These are phyloP conservation scores for Pseudorhombus dupliciocellatus DNA, from an alignment of 2,113 vertebrate species.

Conservation along the genomic window DNA sequence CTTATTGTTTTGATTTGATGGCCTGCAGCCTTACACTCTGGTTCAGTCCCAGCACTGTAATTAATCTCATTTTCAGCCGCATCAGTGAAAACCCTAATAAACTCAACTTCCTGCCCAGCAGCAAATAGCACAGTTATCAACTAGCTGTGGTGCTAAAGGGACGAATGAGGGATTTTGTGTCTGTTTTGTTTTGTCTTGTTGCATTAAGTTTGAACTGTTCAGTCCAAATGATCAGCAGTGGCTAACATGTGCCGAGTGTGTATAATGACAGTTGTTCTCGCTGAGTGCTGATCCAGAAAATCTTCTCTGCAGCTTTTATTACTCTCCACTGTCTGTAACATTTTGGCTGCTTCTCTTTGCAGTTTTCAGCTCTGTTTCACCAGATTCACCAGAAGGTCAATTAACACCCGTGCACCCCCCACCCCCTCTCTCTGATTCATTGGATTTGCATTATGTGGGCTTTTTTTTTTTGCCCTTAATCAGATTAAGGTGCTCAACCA, in stretches of 20 bases:
- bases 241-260: no score
- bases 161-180: not conserved
- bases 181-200: no score
- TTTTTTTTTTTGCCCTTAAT: not conserved
- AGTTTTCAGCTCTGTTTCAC: not conserved
- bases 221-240: no score
- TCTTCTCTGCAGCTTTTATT: not conserved
- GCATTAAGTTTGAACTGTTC: no score
- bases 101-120: not conserved
- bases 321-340: not conserved
- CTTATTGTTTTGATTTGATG: not conserved
- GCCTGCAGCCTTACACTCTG: not conserved
- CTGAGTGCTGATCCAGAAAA: not conserved
- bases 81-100: not conserved
- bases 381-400: not conserved
- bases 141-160: not conserved
- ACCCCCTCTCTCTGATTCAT: no score
- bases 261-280: not conserved
- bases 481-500: not conserved
- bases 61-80: not conserved
- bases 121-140: not conserved
- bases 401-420: no score
- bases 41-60: not conserved
- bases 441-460: no score
- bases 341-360: not conserved